Percentiles rank a stretch among this genome's conserved stretches.
Conservation (phyloP, 2,888 invertebrate genomes). For the Eulithis testata region DNA sequence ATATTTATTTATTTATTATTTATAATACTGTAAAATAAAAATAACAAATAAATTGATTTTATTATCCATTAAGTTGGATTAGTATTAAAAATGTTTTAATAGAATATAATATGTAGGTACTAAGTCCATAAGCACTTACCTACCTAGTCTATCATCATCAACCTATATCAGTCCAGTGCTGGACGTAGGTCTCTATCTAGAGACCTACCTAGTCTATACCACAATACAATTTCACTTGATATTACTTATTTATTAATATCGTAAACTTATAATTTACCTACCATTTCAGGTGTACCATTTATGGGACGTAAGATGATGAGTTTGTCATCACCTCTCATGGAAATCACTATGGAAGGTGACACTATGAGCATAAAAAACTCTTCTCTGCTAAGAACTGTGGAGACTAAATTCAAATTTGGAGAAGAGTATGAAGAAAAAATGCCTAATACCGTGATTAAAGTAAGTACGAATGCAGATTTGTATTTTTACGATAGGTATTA, state of each 20-base stretch:
- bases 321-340: constrained; percentile 85
- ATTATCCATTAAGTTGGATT: no score
- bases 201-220: no score
- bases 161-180: no score
- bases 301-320: constrained; percentile 87
- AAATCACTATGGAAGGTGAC: constrained; percentile 82
- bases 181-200: no score
- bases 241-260: neutral
- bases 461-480: constrained; percentile 35
- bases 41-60: no score
- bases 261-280: neutral
- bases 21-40: no score
- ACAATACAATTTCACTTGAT: no score
- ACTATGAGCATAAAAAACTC: constrained; percentile 84
- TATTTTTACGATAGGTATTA: no score
- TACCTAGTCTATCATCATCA: no score
- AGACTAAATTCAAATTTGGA: constrained; percentile 83
- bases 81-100: no score
- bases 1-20: no score
- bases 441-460: constrained; percentile 82
- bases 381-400: constrained; percentile 83
- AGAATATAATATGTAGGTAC: neutral
- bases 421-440: constrained; percentile 87
- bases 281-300: constrained; percentile 85
- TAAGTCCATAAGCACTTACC: no score